Conservation (phyloP, 1,140 invertebrate species). For the Aporrectodea caliginosa region DNA sequence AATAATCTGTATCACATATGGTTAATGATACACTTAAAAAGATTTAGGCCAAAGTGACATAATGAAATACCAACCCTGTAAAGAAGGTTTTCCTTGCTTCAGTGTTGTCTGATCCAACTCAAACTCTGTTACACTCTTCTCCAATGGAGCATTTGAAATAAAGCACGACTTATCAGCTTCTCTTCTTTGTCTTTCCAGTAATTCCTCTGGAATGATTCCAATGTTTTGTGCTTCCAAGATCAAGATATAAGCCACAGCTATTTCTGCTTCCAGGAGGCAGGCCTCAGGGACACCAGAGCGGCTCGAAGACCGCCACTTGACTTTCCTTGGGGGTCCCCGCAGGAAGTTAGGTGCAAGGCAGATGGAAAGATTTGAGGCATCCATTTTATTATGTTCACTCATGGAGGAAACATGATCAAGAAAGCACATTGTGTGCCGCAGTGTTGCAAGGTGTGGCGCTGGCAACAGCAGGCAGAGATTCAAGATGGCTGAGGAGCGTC, state of each 20-base stretch:
- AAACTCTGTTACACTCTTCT: background rate
- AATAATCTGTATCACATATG: no score
- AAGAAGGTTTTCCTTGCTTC: background rate
- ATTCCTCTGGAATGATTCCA: background rate
- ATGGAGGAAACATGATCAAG: constrained; percentile 61
- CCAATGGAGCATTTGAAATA: background rate
- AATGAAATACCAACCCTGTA: background rate
- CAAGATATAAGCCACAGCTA: background rate
- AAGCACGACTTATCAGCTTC: background rate
- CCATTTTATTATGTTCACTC: constrained; percentile 74
- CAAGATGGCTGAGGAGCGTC: constrained; percentile 59
- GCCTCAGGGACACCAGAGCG: background rate
- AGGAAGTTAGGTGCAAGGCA: constrained; percentile 78
- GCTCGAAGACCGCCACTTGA: background rate
- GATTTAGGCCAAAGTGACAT: background rate
- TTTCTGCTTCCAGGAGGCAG: background rate
- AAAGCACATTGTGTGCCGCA: constrained; percentile 67
- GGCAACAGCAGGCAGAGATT: constrained; percentile 66
- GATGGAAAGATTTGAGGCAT: constrained; percentile 71
- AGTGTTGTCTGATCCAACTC: background rate
- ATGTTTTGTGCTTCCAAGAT: background rate
- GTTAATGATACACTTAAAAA: background rate
- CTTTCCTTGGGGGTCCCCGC: constrained; percentile 36
- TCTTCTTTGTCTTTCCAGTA: background rate
- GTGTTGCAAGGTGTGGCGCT: constrained; percentile 62